Base-by-base conservation (phyloP, 2,113 vertebrate species). In the Mesoclemmys tuberculata region DNA sequence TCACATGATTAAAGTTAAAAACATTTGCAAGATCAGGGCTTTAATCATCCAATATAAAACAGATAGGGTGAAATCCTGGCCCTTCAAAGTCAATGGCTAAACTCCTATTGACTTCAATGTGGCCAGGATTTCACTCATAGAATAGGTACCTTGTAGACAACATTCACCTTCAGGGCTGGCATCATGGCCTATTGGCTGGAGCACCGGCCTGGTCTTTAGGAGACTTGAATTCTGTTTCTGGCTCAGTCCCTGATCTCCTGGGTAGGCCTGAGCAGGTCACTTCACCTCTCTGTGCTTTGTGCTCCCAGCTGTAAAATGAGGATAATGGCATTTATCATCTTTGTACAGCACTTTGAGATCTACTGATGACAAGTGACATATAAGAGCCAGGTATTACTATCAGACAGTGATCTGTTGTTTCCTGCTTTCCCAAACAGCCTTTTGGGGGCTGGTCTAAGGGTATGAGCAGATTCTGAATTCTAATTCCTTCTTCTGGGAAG, bases 151-250 rank as follows among this genome's bases (percentile, higher is more conserved):
- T 0, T 1, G 61, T 7, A 51, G 16, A 46, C 13, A 68, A 6
- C 0, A 74, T 6, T 46, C 74, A 8, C 11, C 4, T 51, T 18
- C 24, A 31, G 35, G 4, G 21, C 68, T 46, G 71, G 1, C 84
- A 83, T 29, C 27, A 7, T 1, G 44, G 24, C 44, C 26, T 46
- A 46, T 11, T 77, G 89, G 1, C 21, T 52, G 1, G 13, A 11
- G 10, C 1, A 54, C 75, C 31, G 14, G 26, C 44, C 35, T 88
- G 12, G 16, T 2, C 12, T 11, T 5, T 0, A 27, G 51, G 56
- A 75, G 68, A 31, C 0, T 0, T 5, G 41, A 10, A 0, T 11
- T 0, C 0, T 3, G n/a, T 55, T 81, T 35, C 80, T 4, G 48
- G 10, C 13, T 5, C 21, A 74, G 26, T 6, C 0, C 1, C 2